Percentiles rank a stretch among this genome's conserved stretches.
phyloP scores from a whole-genome alignment of 2,797 vertebrate genomes.

The Pelodytes ibericus region DNA sequence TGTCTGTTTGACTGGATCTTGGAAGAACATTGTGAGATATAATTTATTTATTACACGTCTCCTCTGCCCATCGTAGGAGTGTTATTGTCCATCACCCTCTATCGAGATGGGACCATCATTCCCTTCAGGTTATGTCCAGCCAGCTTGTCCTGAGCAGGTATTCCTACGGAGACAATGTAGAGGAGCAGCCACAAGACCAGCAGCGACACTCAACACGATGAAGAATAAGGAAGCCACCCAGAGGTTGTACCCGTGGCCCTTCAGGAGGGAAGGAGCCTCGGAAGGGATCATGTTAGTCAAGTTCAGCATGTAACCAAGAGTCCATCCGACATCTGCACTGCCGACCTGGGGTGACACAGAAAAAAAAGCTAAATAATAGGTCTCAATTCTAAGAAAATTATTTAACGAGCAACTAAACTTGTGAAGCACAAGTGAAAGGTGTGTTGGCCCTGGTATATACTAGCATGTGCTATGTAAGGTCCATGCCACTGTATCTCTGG shows the following conservation, averaged over 20 bases:
- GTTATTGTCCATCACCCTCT: too few relatives aligned
- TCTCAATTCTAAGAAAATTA: too few relatives aligned
- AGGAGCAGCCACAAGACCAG: conserved; percentile 54
- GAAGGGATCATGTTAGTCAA: conserved; percentile 74
- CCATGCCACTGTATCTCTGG: too few relatives aligned
- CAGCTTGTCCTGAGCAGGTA: conserved; percentile 46
- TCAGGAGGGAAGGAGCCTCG: conserved; percentile 50
- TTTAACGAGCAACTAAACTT: too few relatives aligned
- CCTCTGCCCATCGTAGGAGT: not conserved
- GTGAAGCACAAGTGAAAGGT: too few relatives aligned
- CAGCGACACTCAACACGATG: conserved; percentile 63
- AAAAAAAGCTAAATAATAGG: too few relatives aligned
- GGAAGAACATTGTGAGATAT: not conserved
- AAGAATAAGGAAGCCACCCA: conserved; percentile 73
- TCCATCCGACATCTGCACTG: conserved; percentile 77
- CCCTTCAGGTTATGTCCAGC: conserved; percentile 1
- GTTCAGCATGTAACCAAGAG: conserved; percentile 83
- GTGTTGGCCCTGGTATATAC: too few relatives aligned
- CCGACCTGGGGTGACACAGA: conserved; percentile 65
- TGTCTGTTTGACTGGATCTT: not conserved
- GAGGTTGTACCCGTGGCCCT: conserved; percentile 62
- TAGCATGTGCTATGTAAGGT: too few relatives aligned
- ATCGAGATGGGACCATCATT: not conserved
- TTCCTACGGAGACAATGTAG: conserved; percentile 63
- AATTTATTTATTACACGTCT: conserved; percentile 11